Base-by-base conservation (phyloP, 2,113 vertebrate species). In the Equus przewalskii region DNA sequence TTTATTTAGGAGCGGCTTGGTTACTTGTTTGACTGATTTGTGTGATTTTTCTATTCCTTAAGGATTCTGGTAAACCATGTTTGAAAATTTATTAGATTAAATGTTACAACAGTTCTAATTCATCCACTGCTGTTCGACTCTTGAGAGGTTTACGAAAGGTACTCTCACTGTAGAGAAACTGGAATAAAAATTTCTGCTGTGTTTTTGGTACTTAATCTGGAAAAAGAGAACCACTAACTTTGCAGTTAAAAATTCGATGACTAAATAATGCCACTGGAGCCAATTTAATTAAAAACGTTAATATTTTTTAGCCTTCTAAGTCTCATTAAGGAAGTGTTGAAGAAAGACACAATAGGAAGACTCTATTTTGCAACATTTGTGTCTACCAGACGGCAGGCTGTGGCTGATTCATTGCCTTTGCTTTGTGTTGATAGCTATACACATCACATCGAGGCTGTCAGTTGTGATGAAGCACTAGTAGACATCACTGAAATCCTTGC, bases 391-490 rank as follows among this genome's bases (percentile, higher is more conserved):
- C 96, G 97, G 79, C 95, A 95, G 83, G 79, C 96, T 95, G 30
- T 96, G 96, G 94, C 96, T 98, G 84, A 98, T 84, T 98, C 73
- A 97, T 72, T 94, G 98, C 86, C 96, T 99, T 94, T 98, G 93
- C 97, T 98, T 98, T 99, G 69, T 98, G 82, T 98, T 98, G 95
- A 94, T 91, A 99, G 99, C 98, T 99, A 99, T 97, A 99, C 99
- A 87, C 99, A 99, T 69, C 99, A 99, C 98, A 99, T 99, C 4
- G 99, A 99, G 98, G 99, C 99, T 80, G 99, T 99, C 94, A 99
- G 99, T 98, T 99, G 99, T 97, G 99, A 99, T 88, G 99, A 99
- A 98, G 99, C 99, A 3, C 97, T 99, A 97, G 98, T 99, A 64
- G 99, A 99, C 97, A 99, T 99, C 94, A 99, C 99, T 33, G 98